Evolutionary conservation across 2,113 vertebrate species (phyloP), one percentile per base, ranked within the genome.

Genomic region (Hoplias malabaricus): DNA sequence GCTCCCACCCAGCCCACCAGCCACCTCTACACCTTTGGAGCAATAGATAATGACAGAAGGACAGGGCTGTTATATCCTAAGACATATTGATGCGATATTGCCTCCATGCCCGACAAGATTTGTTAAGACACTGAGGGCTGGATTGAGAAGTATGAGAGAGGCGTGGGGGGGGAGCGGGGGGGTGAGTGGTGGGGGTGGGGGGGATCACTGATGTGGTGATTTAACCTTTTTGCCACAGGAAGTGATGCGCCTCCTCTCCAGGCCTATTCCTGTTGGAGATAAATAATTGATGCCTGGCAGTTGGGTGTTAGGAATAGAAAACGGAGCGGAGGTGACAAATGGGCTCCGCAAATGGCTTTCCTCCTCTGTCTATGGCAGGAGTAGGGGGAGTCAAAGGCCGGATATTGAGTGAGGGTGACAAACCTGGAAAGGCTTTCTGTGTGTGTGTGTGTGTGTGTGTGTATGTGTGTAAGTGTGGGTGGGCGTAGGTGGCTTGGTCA

Each of bases 231-330:
- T 86, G 84, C 86, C 87, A 88, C 86, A 87, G 54, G 73, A 80
- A 84, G 75, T 11, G 69, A 76, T 82, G 79, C 74, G 74, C 80
- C 73, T 74, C 53, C 19, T 46, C 65, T 81, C 38, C 63, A 50
- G 86, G 75, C 82, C 77, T 80, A 84, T 86, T 86, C 85, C 80
- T 87, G 85, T 78, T 71, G 80, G 84, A 82, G 77, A 78, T 93
- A 87, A 92, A 91, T 93, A 91, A 92, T 93, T 91, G 85, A 93
- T 92, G 89, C 82, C 86, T 88, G 82, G 87, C 81, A 87, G 88
- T 90, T 87, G 83, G 69, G 82, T 87, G 86, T 88, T 90, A 91
- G 90, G 88, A 91, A 92, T 91, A 91, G 92, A 91, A 90, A 84
- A 87, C 79, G 29, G 87, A 87, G 86, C 90, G 82, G 87, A 91